A percentile compares a stretch with the other conserved stretches of the same genome.
Conservation (phyloP, 2,797 vertebrate genomes). For the Fundulus diaphanus region DNA sequence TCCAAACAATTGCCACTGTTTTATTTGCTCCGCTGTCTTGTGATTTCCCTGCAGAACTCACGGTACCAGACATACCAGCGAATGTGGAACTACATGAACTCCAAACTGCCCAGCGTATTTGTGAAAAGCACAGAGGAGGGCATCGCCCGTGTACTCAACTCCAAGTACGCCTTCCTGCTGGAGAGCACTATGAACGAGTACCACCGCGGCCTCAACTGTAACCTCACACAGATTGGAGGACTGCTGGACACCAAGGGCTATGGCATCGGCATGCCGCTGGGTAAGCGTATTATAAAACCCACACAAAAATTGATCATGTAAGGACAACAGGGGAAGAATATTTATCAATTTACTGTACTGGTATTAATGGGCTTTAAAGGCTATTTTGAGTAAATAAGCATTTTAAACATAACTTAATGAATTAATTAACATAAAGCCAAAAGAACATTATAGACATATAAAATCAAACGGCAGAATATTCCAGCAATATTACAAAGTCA, state of each 20-base stretch:
- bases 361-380: background rate
- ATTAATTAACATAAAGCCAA: background rate
- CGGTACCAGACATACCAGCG: constrained; percentile 93
- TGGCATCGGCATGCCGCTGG: constrained; percentile 91
- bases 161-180: constrained; percentile 90
- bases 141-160: constrained; percentile 90
- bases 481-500: background rate
- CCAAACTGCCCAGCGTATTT: constrained; percentile 92
- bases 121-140: constrained; percentile 95
- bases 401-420: background rate
- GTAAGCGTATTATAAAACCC: constrained; percentile 84
- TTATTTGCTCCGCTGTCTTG: no score
- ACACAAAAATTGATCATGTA: background rate
- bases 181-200: constrained; percentile 96
- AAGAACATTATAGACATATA: background rate
- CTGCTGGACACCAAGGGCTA: constrained; percentile 93
- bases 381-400: background rate
- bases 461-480: background rate
- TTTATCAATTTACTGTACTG: background rate
- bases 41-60: constrained; percentile 82
- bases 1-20: constrained; percentile 1
- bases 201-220: constrained; percentile 90
- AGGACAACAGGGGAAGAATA: background rate
- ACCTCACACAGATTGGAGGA: constrained; percentile 92
- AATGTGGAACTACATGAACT: constrained; percentile 97